Conservation (phyloP, 2,113 vertebrate species). For the Phaetusa simplex region DNA sequence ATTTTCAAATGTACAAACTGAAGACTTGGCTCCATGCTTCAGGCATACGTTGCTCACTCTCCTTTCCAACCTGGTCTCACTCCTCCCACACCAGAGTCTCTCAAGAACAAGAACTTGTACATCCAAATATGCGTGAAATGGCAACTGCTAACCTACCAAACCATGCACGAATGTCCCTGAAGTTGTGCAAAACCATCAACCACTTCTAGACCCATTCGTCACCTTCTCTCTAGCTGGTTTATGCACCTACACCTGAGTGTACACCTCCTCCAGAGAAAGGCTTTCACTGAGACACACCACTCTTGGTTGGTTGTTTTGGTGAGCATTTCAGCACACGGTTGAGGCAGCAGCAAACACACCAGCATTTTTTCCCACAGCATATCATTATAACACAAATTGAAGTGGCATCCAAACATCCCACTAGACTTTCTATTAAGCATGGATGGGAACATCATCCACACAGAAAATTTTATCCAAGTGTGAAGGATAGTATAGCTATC, state of each 20-base stretch:
- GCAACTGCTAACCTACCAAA: not conserved
- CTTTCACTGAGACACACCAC: not conserved
- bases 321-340: not conserved
- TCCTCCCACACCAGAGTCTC: not conserved
- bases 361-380: not conserved
- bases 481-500: not conserved
- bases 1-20: not conserved
- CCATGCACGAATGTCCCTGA: not conserved
- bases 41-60: not conserved
- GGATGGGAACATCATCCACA: not conserved
- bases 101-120: not conserved
- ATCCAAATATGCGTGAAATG: not conserved
- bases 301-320: not conserved
- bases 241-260: not conserved
- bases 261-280: not conserved
- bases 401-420: not conserved
- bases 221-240: not conserved
- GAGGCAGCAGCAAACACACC: not conserved
- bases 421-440: not conserved
- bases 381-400: not conserved
- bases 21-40: not conserved
- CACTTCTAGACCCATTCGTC: not conserved
- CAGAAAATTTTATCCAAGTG: not conserved
- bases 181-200: not conserved
- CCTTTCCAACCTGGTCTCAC: not conserved